phyloP scores from a whole-genome alignment of 2,888 invertebrate genomes.

The Pristionchus exspectatus region DNA sequence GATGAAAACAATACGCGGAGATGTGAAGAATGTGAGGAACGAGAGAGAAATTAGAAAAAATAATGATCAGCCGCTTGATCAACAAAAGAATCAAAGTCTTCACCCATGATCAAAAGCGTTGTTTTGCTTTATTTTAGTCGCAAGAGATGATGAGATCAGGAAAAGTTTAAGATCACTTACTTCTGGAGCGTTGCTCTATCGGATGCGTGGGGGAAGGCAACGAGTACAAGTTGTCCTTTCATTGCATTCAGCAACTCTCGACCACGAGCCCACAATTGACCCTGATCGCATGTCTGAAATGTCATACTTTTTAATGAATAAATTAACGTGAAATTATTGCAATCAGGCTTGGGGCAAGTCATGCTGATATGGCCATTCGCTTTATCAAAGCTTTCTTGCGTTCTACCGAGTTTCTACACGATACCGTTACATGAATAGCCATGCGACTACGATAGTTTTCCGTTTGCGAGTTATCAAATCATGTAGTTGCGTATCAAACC shows the following conservation, averaged over 20 bases:
- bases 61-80: not conserved
- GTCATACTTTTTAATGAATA: not conserved
- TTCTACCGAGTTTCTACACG: no score
- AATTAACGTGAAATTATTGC: not conserved
- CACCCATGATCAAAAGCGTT: no score
- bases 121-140: no score
- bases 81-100: no score
- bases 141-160: no score
- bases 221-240: constrained; percentile 46
- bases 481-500: not conserved
- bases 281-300: constrained; percentile 30
- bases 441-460: no score
- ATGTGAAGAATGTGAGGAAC: not conserved
- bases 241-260: constrained; percentile 20
- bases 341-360: not conserved
- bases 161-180: not conserved
- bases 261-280: constrained; percentile 24
- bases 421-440: no score
- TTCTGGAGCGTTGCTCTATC: constrained; percentile 8
- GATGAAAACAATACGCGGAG: not conserved
- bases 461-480: no score
- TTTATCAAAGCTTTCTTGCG: no score
- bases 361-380: not conserved
- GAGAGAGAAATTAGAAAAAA: not conserved
- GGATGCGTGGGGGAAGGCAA: not conserved